These are phyloP conservation scores for Nomia melanderi DNA, from an alignment of 1,140 invertebrate species.

Conservation along the genomic window DNA sequence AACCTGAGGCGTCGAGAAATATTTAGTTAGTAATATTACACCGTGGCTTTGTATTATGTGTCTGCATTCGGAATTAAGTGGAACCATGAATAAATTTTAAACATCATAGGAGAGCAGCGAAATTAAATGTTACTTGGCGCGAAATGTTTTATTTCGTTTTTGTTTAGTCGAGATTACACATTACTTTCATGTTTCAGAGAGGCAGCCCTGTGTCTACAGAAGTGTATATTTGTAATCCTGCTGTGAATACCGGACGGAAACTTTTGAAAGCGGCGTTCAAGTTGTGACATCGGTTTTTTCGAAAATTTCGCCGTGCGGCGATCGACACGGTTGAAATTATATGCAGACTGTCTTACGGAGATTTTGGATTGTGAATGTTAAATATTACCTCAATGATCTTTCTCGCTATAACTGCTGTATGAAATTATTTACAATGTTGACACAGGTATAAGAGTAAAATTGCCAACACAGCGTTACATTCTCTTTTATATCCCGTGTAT, in stretches of 20 bases:
- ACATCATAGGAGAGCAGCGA: too few species aligned
- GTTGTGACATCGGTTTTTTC: slow-evolving; percentile 35
- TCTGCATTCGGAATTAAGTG: background rate
- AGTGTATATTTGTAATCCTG: slow-evolving; percentile 21
- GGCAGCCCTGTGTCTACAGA: slow-evolving; percentile 31
- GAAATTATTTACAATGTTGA: background rate
- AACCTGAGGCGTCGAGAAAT: too few species aligned
- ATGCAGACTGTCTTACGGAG: background rate
- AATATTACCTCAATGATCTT: background rate
- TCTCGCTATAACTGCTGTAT: background rate
- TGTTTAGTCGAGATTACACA: slow-evolving; percentile 27
- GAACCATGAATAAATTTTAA: slow-evolving; percentile 12
- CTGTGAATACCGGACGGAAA: slow-evolving; percentile 19
- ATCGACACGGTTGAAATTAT: background rate
- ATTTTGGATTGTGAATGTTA: slow-evolving; percentile 6
- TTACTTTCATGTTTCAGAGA: slow-evolving; percentile 36
- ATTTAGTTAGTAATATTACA: too few species aligned
- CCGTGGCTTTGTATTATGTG: too few species aligned
- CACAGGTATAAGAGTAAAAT: background rate
- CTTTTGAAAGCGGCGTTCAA: slow-evolving; percentile 34
- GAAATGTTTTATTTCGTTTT: slow-evolving; percentile 11
- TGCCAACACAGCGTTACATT: background rate
- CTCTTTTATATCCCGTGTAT: background rate
- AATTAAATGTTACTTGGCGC: slow-evolving; percentile 10
- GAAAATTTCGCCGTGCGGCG: slow-evolving; percentile 19